phyloP scores from a whole-genome alignment of 1,140 invertebrate species.

The Capitella teleta region DNA sequence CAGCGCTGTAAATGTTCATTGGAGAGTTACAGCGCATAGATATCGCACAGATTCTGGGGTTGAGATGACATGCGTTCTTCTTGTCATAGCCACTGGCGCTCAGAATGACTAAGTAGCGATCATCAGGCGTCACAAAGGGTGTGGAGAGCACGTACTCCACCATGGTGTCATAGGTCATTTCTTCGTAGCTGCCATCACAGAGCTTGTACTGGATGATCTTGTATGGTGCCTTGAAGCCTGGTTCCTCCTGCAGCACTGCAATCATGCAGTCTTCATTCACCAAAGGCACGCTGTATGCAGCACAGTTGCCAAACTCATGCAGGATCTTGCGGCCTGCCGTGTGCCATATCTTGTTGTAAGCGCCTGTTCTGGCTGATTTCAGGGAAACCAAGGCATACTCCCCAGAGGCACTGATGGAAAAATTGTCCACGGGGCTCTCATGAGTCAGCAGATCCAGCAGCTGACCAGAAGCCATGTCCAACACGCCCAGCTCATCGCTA shows the following conservation, averaged over 20 bases:
- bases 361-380: constrained; percentile 17
- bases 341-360: constrained; percentile 31
- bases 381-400: constrained; percentile 25
- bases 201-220: constrained; percentile 23
- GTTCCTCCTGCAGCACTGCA: constrained; percentile 20
- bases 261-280: constrained; percentile 17
- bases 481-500: constrained; percentile 37
- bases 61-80: constrained; percentile 12
- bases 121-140: constrained; percentile 29
- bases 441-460: constrained; percentile 37
- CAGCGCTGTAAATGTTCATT: constrained; percentile 21
- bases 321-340: constrained; percentile 24
- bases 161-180: constrained; percentile 14
- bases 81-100: constrained; percentile 24
- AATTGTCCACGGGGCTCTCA: constrained; percentile 22
- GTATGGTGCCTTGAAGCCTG: constrained; percentile 20
- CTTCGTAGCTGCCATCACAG: constrained; percentile 18
- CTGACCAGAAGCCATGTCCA: constrained; percentile 31
- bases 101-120: constrained; percentile 27
- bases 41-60: constrained; percentile 27
- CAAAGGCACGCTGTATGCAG: constrained; percentile 22
- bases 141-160: constrained; percentile 19
- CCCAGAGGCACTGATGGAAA: constrained; percentile 27
- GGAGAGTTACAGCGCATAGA: constrained; percentile 20
- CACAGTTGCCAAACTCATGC: constrained; percentile 27